Base-by-base conservation (phyloP, 2,113 vertebrate species). In the Bagarius yarrelli region DNA sequence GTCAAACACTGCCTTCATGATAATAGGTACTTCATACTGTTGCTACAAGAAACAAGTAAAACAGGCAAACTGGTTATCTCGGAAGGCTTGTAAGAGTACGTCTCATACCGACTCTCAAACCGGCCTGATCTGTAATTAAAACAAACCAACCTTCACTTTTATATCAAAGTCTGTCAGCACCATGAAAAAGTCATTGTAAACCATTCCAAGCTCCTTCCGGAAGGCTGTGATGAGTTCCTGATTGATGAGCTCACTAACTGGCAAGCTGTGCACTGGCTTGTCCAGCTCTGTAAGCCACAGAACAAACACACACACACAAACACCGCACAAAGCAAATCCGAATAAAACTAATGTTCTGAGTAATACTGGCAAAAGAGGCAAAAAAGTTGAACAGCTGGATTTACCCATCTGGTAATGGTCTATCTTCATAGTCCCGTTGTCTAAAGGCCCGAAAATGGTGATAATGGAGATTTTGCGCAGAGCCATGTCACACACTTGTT, bases 401-500 rank as follows among this genome's bases (percentile, higher is more conserved):
- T 83, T 87, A 96, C 95, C 95, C 90, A 95, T 92, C 89, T 97
- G 95, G 87, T 95, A 97, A 89, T 97, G 95, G 85, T 96, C 95
- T 13, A 97, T 96, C 90, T 95, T 95, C 94, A 97, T 94, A 84
- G 93, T 94, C 88, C 94, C 93, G 89, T 95, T 96, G 89, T 88
- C 90, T 88, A 93, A 86, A 69, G 91, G 92, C 52, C 95, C 95
- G 13, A 95, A 94, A 83, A 97, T 92, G 34, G 94, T 95, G 86
- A 97, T 91, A 81, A 97, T 93, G 0, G 95, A 95, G 71, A 97
- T 89, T 87, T 93, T 96, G 85, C 95, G 91, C 0, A 95, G 91
- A 76, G 95, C 95, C 95, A 96, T 95, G 90, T 96, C 95, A 92
- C 95, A 97, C 89, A 96, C 95, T 60, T 92, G 94, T 78, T 96